Base-by-base conservation (phyloP, 2,888 invertebrate genomes). In the Cephus rjabovi region DNA sequence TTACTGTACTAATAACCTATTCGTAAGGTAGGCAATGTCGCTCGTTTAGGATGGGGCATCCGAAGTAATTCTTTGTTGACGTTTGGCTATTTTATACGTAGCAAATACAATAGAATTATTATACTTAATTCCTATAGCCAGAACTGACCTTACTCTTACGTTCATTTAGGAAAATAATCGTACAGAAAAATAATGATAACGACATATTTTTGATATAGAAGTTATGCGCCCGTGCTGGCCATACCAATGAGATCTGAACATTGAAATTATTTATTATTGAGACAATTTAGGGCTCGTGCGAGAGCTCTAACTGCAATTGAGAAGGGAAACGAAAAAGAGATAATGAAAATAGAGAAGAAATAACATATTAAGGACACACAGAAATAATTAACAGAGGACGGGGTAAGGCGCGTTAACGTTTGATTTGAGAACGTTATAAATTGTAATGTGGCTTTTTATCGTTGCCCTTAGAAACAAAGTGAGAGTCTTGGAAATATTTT, bases 191-290 rank as follows among this genome's bases (percentile, higher is more conserved):
- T 83, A 84, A 85, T 56, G 56, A 23, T 56, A 76, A 73, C 78
- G 82, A 85, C 84, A 88, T 88, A 88, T 88, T 88, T 88, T 88
- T 88, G 88, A 88, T 88, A 88, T 88, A 88, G 87, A 87, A 86
- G 80, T 78, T 75, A 77, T 81, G 78, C 74, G 78, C 76, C 73
- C 35, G 76, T 74, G 79, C 83, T 80, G 84, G 83, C 86, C 85
- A 84, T 83, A 81, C 76, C 9, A 23, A 56, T 56, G 82, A 81
- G 80, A 82, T 82, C 80, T 81, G 80, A 82, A 75, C 30, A 30
- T 77, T 76, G 56, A 80, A 80, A 80, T 79, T 77, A 79, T 80
- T 78, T 78, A 79, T 76, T 73, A 78, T 79, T 74, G 77, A 71
- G 75, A 73, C 56, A 56, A 9, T 56, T 56, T 15, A 6, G 15